Evolutionary conservation across 2,797 vertebrate species (phyloP).

Genomic region (Anguilla pacifica): DNA sequence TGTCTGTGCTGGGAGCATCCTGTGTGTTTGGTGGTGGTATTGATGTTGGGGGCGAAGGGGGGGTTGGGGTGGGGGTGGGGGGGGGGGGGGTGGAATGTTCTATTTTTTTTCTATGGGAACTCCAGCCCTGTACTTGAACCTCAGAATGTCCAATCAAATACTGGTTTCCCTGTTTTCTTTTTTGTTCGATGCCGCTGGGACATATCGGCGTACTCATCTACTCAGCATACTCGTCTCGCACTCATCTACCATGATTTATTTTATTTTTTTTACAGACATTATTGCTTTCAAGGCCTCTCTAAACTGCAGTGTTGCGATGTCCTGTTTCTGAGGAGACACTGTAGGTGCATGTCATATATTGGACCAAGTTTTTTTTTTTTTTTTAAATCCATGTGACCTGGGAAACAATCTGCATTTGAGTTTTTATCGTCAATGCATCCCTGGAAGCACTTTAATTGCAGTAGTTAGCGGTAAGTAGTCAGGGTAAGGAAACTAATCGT

Average conservation of each 20-base stretch:
- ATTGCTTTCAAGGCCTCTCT: background rate
- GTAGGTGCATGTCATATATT: too few relatives aligned
- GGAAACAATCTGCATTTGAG: too few relatives aligned
- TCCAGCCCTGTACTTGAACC: background rate
- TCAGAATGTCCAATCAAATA: background rate
- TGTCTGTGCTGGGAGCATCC: constrained; percentile 25
- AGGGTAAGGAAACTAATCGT: too few relatives aligned
- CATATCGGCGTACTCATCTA: background rate
- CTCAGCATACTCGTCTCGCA: background rate
- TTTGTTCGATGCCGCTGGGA: background rate
- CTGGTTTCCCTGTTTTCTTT: background rate
- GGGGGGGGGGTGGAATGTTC: background rate
- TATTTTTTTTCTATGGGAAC: background rate
- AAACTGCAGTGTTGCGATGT: background rate
- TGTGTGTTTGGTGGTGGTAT: background rate
- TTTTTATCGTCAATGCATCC: too few relatives aligned
- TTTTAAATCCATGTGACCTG: too few relatives aligned
- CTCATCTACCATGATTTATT: constrained; percentile 8
- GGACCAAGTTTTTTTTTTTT: too few relatives aligned
- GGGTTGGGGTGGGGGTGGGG: too few relatives aligned
- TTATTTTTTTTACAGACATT: background rate
- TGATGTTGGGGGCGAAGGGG: too few relatives aligned
- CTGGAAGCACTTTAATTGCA: too few relatives aligned
- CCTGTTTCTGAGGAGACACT: too few relatives aligned
- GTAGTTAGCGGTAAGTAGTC: too few relatives aligned